A percentile compares a stretch with the other conserved stretches of the same genome.
phyloP scores from a whole-genome alignment of 2,113 vertebrate genomes.

The Ageneiosus marmoratus region DNA sequence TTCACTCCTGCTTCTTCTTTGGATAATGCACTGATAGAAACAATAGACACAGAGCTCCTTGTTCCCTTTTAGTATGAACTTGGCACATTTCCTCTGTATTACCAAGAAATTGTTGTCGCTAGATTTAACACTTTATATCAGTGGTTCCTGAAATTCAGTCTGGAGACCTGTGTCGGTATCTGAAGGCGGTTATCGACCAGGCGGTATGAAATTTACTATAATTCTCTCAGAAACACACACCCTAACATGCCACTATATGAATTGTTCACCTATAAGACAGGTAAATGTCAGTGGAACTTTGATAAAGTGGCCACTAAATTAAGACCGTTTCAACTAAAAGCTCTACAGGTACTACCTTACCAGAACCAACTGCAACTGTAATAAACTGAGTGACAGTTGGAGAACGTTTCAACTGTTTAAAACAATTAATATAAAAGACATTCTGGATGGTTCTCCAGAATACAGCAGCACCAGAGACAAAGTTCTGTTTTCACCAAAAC shows the following conservation, averaged over 20 bases:
- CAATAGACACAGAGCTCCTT: constrained; percentile 23
- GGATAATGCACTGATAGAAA: constrained; percentile 43
- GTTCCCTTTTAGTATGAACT: constrained; percentile 47
- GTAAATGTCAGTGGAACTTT: too few species aligned
- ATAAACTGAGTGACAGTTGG: too few species aligned
- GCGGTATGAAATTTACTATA: background rate
- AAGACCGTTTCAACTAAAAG: background rate
- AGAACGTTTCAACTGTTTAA: background rate
- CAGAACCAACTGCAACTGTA: background rate
- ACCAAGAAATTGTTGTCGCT: constrained; percentile 48
- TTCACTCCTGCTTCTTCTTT: constrained; percentile 28
- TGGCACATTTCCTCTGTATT: constrained; percentile 57
- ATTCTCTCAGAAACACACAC: background rate
- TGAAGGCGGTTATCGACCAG: background rate
- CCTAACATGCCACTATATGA: background rate
- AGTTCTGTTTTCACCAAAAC: background rate
- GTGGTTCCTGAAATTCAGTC: background rate
- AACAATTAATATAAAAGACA: background rate
- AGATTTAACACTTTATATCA: background rate
- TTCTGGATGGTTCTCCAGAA: background rate
- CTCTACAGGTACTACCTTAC: background rate
- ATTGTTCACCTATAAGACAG: background rate
- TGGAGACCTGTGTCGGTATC: too few species aligned
- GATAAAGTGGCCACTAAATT: background rate
- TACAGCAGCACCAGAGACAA: background rate